A percentile compares a stretch with the other conserved stretches of the same genome.
These are phyloP conservation scores for Creontiades dilutus DNA, from an alignment of 2,888 invertebrate species.

Conservation along the genomic window DNA sequence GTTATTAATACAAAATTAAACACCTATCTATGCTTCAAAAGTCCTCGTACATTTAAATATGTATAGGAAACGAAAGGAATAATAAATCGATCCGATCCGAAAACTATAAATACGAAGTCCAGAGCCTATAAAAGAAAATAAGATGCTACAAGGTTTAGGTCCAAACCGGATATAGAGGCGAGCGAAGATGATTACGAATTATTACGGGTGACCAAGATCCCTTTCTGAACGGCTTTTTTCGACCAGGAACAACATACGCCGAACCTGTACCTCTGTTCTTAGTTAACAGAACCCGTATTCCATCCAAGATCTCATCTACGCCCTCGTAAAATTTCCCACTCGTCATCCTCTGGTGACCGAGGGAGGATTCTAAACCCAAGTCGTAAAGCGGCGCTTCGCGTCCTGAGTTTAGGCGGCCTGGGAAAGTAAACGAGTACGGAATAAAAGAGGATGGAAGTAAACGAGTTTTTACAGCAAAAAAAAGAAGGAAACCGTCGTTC, in stretches of 20 bases:
- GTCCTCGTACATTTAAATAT: too few species aligned
- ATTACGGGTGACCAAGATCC: constrained; percentile 54
- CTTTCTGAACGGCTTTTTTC: background rate
- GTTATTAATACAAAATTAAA: too few species aligned
- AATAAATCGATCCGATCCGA: too few species aligned
- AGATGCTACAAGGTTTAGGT: background rate
- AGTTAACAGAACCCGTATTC: constrained; percentile 11
- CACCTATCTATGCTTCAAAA: too few species aligned
- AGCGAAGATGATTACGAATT: constrained; percentile 47
- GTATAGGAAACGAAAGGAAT: too few species aligned
- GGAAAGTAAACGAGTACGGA: background rate
- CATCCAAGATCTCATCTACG: background rate
- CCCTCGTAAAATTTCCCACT: constrained; percentile 4
- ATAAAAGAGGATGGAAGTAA: background rate
- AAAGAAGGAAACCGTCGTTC: too few species aligned
- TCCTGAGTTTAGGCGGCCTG: constrained; percentile 43
- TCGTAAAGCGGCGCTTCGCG: constrained; percentile 38
- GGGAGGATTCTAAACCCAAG: constrained; percentile 47
- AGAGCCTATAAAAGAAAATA: background rate
- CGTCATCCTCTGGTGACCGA: constrained; percentile 21
- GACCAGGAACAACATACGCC: background rate
- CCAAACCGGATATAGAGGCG: background rate
- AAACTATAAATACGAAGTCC: background rate
- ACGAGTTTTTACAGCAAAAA: background rate
- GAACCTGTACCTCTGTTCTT: background rate